phyloP scores from a whole-genome alignment of 1,140 invertebrate genomes.

The Rhyzopertha dominica region DNA sequence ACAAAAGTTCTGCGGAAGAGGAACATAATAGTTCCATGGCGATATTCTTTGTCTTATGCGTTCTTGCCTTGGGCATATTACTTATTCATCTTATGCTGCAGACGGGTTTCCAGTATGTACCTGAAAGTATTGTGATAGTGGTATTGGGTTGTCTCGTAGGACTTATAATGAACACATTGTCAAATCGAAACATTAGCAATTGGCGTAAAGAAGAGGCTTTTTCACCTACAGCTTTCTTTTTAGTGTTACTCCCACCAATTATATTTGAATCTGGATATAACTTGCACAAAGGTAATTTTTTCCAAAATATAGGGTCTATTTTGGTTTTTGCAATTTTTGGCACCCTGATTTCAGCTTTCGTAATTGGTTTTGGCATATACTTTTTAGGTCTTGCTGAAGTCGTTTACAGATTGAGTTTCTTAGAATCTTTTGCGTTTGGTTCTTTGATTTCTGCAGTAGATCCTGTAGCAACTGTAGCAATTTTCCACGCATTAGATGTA shows the following conservation, averaged over 20 bases:
- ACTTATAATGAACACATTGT: constrained; percentile 84
- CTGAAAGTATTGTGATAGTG: constrained; percentile 96
- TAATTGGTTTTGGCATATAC: constrained; percentile 93
- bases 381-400: constrained; percentile 83
- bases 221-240: constrained; percentile 94
- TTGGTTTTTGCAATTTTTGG: constrained; percentile 96
- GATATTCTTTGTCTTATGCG: constrained; percentile 93
- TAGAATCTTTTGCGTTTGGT: constrained; percentile 98
- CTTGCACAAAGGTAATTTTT: constrained; percentile 98
- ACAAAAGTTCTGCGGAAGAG: constrained; percentile 85
- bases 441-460: constrained; percentile 98
- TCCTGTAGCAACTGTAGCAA: constrained; percentile 96
- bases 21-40: constrained; percentile 95
- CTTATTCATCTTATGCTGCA: constrained; percentile 92
- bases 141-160: constrained; percentile 91
- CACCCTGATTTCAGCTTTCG: constrained; percentile 90
- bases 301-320: constrained; percentile 94
- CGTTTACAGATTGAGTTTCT: constrained; percentile 87
- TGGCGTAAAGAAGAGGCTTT: constrained; percentile 97
- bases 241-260: constrained; percentile 94
- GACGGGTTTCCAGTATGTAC: constrained; percentile 93
- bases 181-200: constrained; percentile 83
- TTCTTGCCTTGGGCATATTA: constrained; percentile 87
- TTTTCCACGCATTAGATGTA: constrained; percentile 95
- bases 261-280: constrained; percentile 99